Base-by-base conservation (phyloP, 2,888 invertebrate species). In the Diplazon laetatorius region DNA sequence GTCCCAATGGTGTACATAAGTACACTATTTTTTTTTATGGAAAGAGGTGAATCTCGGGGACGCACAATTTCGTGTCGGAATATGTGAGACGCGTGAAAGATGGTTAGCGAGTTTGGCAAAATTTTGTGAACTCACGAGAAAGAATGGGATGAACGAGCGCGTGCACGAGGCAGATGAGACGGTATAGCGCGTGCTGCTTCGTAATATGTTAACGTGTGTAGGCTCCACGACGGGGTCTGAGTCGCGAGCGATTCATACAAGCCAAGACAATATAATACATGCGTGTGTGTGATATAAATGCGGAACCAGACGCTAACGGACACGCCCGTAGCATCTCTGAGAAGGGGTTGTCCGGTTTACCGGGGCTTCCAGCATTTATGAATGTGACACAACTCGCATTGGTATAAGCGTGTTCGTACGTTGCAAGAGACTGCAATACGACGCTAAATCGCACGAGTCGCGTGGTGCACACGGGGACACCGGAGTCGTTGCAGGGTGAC, bases 391-490 rank as follows among this genome's bases (percentile, higher is more conserved):
- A 37, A 8, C 20, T 18, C 35, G 59, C 59, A 22, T 59, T 76
- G n/a, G n/a, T 65, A 66, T 52, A 30, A 6, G 60, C 52, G 46
- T 14, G n/a, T n/a, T n/a, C n/a, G n/a, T 59, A 44, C 25, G 30
- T 30, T 50, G 4, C 25, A 52, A 9, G 30, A 48, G 46, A n/a
- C n/a, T 30, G 16, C 9, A 16, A 18, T 18, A 18, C 10, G 37
- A 37, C 10, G 44, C 14, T 66, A 75, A 50, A 66, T 78, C 16
- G 69, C 55, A 74, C 60, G n/a, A 74, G 60, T 74, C 74, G 74
- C 46, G 39, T 12, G 42, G 20, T 63, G 9, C 60, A 48, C 39
- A 35, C 16, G 37, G n/a, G 37, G 9, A 68, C 57, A 59, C 39
- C 16, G 68, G 46, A 44, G 39, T 55, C 59, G 77, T 48, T 57